These are phyloP conservation scores for Bilobella aurantiaca DNA, from an alignment of 1,140 invertebrate species.

Conservation along the genomic window DNA sequence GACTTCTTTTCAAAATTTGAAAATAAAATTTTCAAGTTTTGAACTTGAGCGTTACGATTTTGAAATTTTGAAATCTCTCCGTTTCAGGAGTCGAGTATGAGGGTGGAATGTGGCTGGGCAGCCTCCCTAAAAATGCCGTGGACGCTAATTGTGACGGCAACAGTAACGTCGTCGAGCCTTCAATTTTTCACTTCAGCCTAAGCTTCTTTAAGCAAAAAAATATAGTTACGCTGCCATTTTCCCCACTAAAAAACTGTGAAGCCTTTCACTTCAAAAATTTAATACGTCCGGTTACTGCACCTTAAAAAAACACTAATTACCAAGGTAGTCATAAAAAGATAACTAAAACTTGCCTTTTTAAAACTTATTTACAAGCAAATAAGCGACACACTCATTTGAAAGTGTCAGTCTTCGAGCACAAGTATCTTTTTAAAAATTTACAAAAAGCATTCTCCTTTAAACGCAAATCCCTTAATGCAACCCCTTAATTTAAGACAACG, in stretches of 20 bases:
- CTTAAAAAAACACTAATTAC: too few relatives aligned
- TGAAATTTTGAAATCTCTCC: not conserved
- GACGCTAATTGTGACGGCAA: not conserved
- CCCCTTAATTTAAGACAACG: too few relatives aligned
- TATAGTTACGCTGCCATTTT: not conserved
- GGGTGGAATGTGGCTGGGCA: not conserved
- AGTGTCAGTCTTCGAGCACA: too few relatives aligned
- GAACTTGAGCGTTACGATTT: not conserved
- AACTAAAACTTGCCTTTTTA: too few relatives aligned
- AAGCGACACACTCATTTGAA: too few relatives aligned
- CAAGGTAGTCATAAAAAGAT: too few relatives aligned
- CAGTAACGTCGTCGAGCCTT: not conserved
- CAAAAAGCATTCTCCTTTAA: too few relatives aligned
- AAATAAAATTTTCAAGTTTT: not conserved
- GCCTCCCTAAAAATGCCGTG: not conserved
- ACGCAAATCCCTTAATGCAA: too few relatives aligned
- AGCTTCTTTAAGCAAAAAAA: not conserved
- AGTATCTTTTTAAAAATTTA: too few relatives aligned
- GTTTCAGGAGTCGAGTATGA: conserved; percentile 5
- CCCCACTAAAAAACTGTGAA: not conserved
- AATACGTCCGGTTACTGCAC: conserved; percentile 3
- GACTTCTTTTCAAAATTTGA: not conserved
- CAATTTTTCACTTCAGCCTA: not conserved
- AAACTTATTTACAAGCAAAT: too few relatives aligned
- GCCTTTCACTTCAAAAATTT: not conserved